Percentiles rank a stretch among this genome's conserved stretches.
Evolutionary conservation across 1,140 invertebrate genomes (phyloP).

Genomic region (Philopotamus ludificatus): DNA sequence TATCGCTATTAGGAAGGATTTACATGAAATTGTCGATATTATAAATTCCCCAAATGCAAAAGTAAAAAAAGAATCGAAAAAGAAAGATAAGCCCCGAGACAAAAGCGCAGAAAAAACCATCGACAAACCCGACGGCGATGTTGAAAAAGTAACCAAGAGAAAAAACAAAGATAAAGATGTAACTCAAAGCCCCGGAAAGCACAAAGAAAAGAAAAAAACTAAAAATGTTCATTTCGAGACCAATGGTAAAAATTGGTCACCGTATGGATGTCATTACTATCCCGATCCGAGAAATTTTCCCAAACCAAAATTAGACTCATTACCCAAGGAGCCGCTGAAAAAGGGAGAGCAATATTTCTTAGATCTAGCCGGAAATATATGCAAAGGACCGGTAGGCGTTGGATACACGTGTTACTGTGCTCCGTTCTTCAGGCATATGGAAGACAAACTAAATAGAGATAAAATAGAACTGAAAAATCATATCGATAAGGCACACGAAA

Average conservation of each 20-base stretch:
- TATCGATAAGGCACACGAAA: constrained; percentile 77
- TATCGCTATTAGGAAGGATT: constrained; percentile 84
- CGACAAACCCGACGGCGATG: constrained; percentile 49
- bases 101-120: constrained; percentile 51
- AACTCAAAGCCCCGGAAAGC: constrained; percentile 48
- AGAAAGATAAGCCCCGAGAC: constrained; percentile 51
- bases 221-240: constrained; percentile 55
- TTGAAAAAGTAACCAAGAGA: constrained; percentile 38
- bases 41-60: constrained; percentile 64
- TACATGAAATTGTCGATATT: constrained; percentile 77
- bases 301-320: constrained; percentile 76
- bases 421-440: constrained; percentile 80
- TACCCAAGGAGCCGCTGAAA: constrained; percentile 80
- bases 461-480: constrained; percentile 83
- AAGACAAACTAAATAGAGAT: constrained; percentile 80
- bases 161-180: constrained; percentile 50
- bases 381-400: constrained; percentile 89
- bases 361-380: constrained; percentile 93
- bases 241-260: constrained; percentile 66
- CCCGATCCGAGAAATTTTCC: constrained; percentile 81
- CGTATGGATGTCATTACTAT: constrained; percentile 87
- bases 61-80: constrained; percentile 49
- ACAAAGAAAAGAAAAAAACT: constrained; percentile 54
- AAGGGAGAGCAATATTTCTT: constrained; percentile 93
- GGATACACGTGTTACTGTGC: constrained; percentile 81